phyloP scores from a whole-genome alignment of 1,140 invertebrate genomes.

The Drosophila nigromelanica region DNA sequence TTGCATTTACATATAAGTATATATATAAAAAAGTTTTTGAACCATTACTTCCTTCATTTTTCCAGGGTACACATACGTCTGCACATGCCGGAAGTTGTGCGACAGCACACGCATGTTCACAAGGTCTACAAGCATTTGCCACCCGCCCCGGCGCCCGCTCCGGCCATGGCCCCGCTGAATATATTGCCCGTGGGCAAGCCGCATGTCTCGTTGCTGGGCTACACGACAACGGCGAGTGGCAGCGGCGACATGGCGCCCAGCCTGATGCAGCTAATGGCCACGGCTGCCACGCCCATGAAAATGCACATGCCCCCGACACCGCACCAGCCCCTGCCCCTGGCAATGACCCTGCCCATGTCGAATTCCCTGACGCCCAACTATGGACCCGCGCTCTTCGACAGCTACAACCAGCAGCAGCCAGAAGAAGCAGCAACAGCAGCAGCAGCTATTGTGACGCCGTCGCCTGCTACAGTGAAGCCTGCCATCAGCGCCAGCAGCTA shows the following conservation, averaged over 20 bases:
- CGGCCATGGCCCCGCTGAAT: background rate
- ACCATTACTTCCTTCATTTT: background rate
- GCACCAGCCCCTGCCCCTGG: too few species aligned
- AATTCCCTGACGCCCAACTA: slow-evolving; percentile 52
- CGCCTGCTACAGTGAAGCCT: slow-evolving; percentile 31
- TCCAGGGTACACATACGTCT: slow-evolving; percentile 74
- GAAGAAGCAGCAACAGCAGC: slow-evolving; percentile 3
- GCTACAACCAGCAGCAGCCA: slow-evolving; percentile 42
- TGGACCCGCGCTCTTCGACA: slow-evolving; percentile 61
- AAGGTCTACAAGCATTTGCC: slow-evolving; percentile 66
- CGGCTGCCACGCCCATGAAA: slow-evolving; percentile 36
- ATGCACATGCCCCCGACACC: slow-evolving; percentile 26
- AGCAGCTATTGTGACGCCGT: slow-evolving; percentile 13
- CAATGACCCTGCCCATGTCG: slow-evolving; percentile 12
- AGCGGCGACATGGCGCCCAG: slow-evolving; percentile 53
- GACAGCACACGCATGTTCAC: slow-evolving; percentile 68
- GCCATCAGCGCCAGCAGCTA: slow-evolving; percentile 9
- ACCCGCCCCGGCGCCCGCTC: background rate
- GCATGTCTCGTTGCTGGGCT: slow-evolving; percentile 68
- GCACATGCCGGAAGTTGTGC: slow-evolving; percentile 75
- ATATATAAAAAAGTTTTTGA: too few species aligned
- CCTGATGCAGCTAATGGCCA: slow-evolving; percentile 61
- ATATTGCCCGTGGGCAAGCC: slow-evolving; percentile 40
- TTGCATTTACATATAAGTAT: too few species aligned
- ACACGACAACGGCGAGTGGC: slow-evolving; percentile 63